Percentiles rank a stretch among this genome's conserved stretches.
These are phyloP conservation scores for Andrena fulva DNA, from an alignment of 2,888 invertebrate genomes.

Conservation along the genomic window DNA sequence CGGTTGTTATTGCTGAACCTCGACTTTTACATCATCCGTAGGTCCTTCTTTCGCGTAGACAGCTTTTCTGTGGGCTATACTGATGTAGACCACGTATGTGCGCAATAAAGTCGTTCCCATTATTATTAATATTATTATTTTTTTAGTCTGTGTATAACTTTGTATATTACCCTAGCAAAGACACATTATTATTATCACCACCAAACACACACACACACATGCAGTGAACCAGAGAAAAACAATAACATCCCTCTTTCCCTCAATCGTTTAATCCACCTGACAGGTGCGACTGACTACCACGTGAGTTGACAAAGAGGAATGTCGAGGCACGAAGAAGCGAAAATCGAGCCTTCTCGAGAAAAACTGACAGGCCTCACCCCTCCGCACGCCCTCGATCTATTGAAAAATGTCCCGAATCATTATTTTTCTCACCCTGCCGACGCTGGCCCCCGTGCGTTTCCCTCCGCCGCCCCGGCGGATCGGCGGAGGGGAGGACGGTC, in stretches of 20 bases:
- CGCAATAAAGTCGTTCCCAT: no score
- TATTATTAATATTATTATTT: no score
- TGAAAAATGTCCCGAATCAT: constrained; percentile 59
- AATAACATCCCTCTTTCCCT: not conserved
- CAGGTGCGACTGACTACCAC: constrained; percentile 63
- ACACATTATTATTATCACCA: no score
- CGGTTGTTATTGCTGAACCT: no score
- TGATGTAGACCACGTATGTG: no score
- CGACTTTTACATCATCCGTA: no score
- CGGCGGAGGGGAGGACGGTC: constrained; percentile 38
- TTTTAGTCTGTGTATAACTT: no score
- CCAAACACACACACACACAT: no score
- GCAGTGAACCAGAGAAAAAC: no score
- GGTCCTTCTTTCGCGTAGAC: no score
- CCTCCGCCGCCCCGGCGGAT: constrained; percentile 16
- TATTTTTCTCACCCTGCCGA: constrained; percentile 52
- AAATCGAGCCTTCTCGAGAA: constrained; percentile 27
- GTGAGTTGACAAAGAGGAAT: constrained; percentile 48
- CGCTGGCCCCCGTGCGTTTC: constrained; percentile 20
- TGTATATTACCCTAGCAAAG: no score
- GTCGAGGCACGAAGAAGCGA: constrained; percentile 13
- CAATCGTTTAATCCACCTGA: constrained; percentile 12
- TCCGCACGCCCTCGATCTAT: constrained; percentile 45
- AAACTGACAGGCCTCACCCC: constrained; percentile 33
- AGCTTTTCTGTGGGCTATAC: no score